A percentile compares a stretch with the other conserved stretches of the same genome.
These are phyloP conservation scores for Sparus aurata DNA, from an alignment of 2,797 vertebrate species.

Conservation along the genomic window DNA sequence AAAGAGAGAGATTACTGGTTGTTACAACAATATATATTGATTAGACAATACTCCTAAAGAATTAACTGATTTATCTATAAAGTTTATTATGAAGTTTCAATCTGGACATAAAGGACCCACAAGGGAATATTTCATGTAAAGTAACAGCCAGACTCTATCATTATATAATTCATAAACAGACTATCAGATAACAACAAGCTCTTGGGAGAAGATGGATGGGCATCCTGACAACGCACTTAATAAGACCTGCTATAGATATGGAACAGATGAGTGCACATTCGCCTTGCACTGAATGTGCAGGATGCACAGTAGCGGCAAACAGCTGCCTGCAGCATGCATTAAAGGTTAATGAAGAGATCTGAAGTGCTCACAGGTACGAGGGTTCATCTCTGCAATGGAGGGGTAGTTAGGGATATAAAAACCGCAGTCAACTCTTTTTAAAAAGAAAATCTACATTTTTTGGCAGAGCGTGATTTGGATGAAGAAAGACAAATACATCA, in stretches of 20 bases:
- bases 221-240: constrained; percentile 59
- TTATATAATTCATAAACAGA: constrained; percentile 59
- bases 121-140: constrained; percentile 34
- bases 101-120: constrained; percentile 29
- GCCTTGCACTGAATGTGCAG: constrained; percentile 35
- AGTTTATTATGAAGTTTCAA: constrained; percentile 38
- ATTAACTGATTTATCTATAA: constrained; percentile 32
- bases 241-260: constrained; percentile 47
- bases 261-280: constrained; percentile 49
- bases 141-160: constrained; percentile 39
- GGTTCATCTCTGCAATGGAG: constrained; percentile 9
- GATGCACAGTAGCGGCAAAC: constrained; percentile 39
- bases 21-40: constrained; percentile 29
- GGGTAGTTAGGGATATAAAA: constrained; percentile 1
- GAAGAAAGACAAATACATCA: neutral
- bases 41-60: constrained; percentile 23
- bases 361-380: constrained; percentile 25
- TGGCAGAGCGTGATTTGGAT: neutral
- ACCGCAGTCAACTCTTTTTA: neutral
- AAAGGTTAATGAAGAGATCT: constrained; percentile 66
- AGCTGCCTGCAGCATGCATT: constrained; percentile 51
- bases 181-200: constrained; percentile 48
- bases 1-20: neutral
- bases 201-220: constrained; percentile 40
- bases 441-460: neutral